Evolutionary conservation across 30 jellyfish, hydroid and myxozoan genomes (phyloP).

Genomic region (Aurelia aurita complex sp. Pacific): DNA sequence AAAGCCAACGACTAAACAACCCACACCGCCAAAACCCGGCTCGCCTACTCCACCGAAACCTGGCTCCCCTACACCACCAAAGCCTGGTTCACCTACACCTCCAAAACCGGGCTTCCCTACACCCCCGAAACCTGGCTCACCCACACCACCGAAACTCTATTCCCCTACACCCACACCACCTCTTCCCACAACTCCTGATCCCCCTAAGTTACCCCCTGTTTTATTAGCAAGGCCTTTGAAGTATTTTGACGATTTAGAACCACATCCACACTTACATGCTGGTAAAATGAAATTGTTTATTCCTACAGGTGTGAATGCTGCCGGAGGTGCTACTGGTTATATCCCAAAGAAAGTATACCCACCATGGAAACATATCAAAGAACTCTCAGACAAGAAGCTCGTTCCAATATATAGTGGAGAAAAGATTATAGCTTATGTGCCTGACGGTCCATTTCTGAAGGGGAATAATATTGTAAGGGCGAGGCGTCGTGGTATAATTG

Average conservation of each 20-base stretch:
- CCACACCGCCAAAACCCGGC: conserved; percentile 24
- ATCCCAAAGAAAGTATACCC: conserved; percentile 57
- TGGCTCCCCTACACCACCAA: conserved; percentile 15
- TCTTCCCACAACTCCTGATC: conserved; percentile 32
- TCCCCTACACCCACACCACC: conserved; percentile 58
- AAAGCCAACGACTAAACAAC: conserved; percentile 26
- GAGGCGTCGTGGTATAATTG: conserved; percentile 72
- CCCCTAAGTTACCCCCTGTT: conserved; percentile 67
- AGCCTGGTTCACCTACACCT: conserved; percentile 37
- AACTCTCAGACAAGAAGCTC: conserved; percentile 39
- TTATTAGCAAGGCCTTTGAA: conserved; percentile 89
- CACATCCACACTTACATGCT: conserved; percentile 90
- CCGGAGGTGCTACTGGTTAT: conserved; percentile 44
- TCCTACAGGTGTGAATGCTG: conserved; percentile 67
- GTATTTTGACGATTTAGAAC: conserved; percentile 58
- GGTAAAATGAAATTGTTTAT: conserved; percentile 84
- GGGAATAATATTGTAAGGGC: conserved; percentile 62
- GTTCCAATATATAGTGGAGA: conserved; percentile 81
- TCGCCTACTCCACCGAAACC: conserved; percentile 54
- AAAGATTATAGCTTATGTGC: conserved; percentile 62
- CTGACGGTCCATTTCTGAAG: conserved; percentile 59
- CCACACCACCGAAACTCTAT: conserved; percentile 57
- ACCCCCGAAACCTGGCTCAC: conserved; percentile 56
- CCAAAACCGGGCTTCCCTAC: conserved; percentile 54
- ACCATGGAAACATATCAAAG: conserved; percentile 44